Evolutionary conservation across 2,888 invertebrate genomes (phyloP).

Genomic region (Lepidochrysops patricia): DNA sequence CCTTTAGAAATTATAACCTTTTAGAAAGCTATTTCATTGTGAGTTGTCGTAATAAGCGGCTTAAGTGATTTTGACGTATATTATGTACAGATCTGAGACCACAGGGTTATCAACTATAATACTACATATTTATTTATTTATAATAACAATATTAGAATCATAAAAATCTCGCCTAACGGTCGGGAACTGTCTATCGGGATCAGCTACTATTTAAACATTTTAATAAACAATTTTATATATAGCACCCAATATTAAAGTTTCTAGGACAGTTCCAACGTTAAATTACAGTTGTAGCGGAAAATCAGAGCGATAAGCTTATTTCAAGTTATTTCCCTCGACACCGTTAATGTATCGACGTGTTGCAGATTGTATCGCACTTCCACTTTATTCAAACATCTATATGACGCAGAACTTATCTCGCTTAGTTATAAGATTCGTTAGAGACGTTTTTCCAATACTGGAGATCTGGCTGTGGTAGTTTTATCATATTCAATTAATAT

Average conservation of each 20-base stretch:
- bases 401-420: background rate
- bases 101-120: no score
- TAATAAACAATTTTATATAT: constrained; percentile 2
- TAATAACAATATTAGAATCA: no score
- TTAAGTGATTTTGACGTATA: no score
- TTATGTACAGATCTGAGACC: no score
- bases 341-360: background rate
- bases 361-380: background rate
- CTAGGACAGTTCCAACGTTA: constrained; percentile 22
- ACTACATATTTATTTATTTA: background rate
- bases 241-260: constrained; percentile 33
- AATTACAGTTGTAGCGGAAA: constrained; percentile 1
- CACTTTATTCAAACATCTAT: background rate
- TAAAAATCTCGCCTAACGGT: no score
- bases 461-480: no score
- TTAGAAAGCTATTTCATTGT: no score
- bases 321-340: constrained; percentile 15
- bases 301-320: constrained; percentile 20
- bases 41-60: background rate
- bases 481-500: no score
- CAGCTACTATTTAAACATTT: background rate
- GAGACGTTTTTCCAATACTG: no score
- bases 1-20: no score
- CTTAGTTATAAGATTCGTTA: background rate
- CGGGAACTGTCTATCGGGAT: no score